Evolutionary conservation across 2,888 invertebrate genomes (phyloP).

Genomic region (Polydrusus pterygomalis): DNA sequence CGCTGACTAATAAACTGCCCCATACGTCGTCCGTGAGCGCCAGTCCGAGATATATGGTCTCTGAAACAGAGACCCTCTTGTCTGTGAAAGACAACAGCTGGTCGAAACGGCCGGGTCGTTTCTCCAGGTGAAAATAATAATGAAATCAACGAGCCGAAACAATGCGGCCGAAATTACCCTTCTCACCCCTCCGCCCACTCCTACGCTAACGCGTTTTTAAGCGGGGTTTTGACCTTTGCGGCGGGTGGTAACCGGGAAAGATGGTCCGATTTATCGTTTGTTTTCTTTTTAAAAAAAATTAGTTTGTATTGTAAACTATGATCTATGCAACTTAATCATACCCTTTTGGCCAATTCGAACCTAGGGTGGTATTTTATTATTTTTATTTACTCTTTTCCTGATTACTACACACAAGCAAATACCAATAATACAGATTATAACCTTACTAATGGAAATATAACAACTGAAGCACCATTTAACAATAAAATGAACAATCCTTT

Average conservation of each 20-base stretch:
- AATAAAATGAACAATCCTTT: too few species aligned
- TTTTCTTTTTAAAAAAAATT: background rate
- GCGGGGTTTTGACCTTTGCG: slow-evolving; percentile 51
- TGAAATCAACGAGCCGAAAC: slow-evolving; percentile 73
- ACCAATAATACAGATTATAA: too few species aligned
- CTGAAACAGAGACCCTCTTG: slow-evolving; percentile 69
- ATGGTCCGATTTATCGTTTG: background rate
- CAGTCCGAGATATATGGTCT: slow-evolving; percentile 69
- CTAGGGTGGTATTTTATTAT: too few species aligned
- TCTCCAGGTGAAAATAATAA: slow-evolving; percentile 72
- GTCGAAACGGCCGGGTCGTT: slow-evolving; percentile 31
- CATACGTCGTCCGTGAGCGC: slow-evolving; percentile 64
- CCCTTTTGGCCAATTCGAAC: too few species aligned
- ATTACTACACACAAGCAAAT: too few species aligned
- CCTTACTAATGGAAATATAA: too few species aligned
- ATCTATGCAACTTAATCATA: too few species aligned
- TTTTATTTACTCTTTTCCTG: too few species aligned
- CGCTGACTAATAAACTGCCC: slow-evolving; percentile 69
- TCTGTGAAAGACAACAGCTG: slow-evolving; percentile 58
- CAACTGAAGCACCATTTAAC: too few species aligned
- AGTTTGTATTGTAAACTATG: too few species aligned
- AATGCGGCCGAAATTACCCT: slow-evolving; percentile 62
- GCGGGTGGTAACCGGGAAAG: slow-evolving; percentile 27
- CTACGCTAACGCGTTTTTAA: slow-evolving; percentile 54
- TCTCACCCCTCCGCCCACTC: slow-evolving; percentile 54